Evolutionary conservation across 2,113 vertebrate genomes (phyloP), one percentile per base, ranked within the genome.

Genomic region (Sapajus apella): DNA sequence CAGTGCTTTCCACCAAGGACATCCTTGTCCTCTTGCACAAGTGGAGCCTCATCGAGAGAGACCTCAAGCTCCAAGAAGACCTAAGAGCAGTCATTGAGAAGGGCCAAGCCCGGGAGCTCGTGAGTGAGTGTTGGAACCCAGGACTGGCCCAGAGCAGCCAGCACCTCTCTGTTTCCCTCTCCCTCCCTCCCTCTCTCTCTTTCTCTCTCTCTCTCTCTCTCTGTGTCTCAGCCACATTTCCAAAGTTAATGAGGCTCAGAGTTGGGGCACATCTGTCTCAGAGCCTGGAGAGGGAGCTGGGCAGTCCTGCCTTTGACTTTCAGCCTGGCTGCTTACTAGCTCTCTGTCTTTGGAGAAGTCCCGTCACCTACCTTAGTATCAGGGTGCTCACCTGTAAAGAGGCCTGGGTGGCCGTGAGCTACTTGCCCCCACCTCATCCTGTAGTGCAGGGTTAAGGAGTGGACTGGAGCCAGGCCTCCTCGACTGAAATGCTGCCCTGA

Each of bases 11-110:
- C 37, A 98, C 96, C 92, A 97, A 84, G 13, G 99, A 99, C 1
- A 95, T 98, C 20, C 99, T 99, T 30, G 0, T 98, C 16, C 98
- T 99, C 95, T 98, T 99, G 83, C 98, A 98, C 23, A 99, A 98
- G 94, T 99, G 99, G 99, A 99, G 99, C 89, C 72, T 98, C 30
- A 32, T 99, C 0, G 97, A 98, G 75, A 98, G 81, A 37, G 98
- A 99, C 85, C 30, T 73, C 9, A 75, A 92, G 1, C 98, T 99
- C 8, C 98, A 99, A 6, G 93, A 98, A 55, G 98, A 98, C 40
- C 90, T 99, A 91, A 99, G 98, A 72, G 66, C 93, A 2, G 40
- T 99, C 56, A 97, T 98, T 76, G 98, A 99, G 87, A 98, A 98
- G 75, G 97, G 98, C 97, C 98, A 97, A 73, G 81, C 98, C 92